These are phyloP conservation scores for Okapia johnstoni DNA, from an alignment of 2,113 vertebrate species.

Conservation along the genomic window DNA sequence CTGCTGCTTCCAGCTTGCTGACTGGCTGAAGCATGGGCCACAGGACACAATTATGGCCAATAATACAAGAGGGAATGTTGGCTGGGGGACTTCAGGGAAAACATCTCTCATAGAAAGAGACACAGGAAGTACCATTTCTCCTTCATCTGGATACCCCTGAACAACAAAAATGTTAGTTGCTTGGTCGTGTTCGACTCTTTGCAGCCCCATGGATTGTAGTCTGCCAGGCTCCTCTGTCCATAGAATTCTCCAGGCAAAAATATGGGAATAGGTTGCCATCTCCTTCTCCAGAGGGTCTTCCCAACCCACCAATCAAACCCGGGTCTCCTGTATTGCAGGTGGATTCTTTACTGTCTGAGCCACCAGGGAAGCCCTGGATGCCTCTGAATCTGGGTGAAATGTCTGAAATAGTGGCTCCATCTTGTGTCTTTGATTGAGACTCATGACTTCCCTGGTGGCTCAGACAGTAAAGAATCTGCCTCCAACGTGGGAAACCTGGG, in stretches of 20 bases:
- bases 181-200: background rate
- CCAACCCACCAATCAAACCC: background rate
- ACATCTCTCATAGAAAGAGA: background rate
- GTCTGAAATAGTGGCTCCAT: background rate
- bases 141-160: background rate
- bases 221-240: background rate
- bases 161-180: background rate
- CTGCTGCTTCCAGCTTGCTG: background rate
- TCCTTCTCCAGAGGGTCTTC: background rate
- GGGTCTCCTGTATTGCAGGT: background rate
- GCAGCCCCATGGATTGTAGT: background rate
- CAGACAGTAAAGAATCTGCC: background rate
- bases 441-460: background rate
- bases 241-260: background rate
- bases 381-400: background rate
- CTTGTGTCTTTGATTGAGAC: background rate
- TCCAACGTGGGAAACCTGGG: background rate
- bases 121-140: background rate
- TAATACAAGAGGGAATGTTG: background rate
- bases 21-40: background rate
- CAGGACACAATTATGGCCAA: background rate
- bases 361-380: background rate
- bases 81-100: background rate
- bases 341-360: background rate
- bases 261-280: background rate